Percentiles rank a stretch among this genome's conserved stretches.
Conservation (phyloP, 2,888 invertebrate genomes). For the Lepidochitona cinerea region DNA sequence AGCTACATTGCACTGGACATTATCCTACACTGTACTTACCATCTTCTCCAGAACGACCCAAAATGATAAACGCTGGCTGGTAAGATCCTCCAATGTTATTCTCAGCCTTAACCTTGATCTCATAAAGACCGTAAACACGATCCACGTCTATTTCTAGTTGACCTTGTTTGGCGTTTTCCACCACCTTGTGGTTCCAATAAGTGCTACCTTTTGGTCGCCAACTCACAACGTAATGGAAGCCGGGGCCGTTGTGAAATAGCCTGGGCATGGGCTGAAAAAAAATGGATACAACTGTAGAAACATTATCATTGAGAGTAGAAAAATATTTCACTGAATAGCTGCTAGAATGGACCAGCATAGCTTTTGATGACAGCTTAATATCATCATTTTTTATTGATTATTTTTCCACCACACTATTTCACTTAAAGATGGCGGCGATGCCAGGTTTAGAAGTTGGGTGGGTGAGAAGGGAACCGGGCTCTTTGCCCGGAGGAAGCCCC, state of each 20-base stretch:
- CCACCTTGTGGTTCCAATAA: constrained; percentile 48
- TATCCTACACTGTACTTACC: no score
- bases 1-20: no score
- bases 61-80: constrained; percentile 54
- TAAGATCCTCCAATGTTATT: constrained; percentile 57
- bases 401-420: no score
- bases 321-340: no score
- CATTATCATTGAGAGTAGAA: no score
- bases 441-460: no score
- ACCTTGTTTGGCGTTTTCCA: constrained; percentile 42
- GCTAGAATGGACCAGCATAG: no score
- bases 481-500: no score
- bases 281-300: not conserved
- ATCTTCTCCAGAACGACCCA: constrained; percentile 57
- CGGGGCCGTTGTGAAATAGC: constrained; percentile 55
- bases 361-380: no score
- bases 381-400: no score
- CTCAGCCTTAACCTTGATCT: constrained; percentile 55
- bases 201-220: constrained; percentile 55
- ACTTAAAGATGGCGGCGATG: no score
- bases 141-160: constrained; percentile 51
- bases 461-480: no score
- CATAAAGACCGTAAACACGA: constrained; percentile 55
- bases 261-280: constrained; percentile 56
- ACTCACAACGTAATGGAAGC: constrained; percentile 54